Evolutionary conservation across 2,888 invertebrate genomes (phyloP), one percentile per base, ranked within the genome.

Genomic region (Rhopalosiphum nymphaeae): DNA sequence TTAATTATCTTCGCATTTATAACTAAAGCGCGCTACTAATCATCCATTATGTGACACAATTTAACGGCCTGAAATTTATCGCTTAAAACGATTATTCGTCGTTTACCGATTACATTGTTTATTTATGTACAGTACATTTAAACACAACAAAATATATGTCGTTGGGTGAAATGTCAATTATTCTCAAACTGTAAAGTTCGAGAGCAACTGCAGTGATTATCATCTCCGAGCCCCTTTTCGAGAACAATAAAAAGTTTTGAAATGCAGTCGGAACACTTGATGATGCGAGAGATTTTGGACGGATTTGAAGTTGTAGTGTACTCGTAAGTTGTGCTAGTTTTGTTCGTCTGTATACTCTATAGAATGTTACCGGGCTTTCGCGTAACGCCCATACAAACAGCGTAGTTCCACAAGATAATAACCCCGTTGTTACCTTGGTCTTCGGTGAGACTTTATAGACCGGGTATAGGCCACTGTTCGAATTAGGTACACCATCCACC

Each of bases 401-500:
- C 10, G 21, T 25, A 25, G 91, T 26, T 42, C 21, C 16, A 10
- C 21, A 9, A 78, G 36, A 90, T 67, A 67, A 46, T 61, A 67
- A 90, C 46, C 36, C n/a, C 16, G 16, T 4, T 4, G 36, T 36
- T 67, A 67, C 67, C 49, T 49, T 25, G 67, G 90, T n/a, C 5
- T 61, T 46, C n/a, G 36, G 57, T 26, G 46, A 86, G 86, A 57
- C 85, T 86, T 36, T 13, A 49, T 84, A 42, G 13, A 91, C 29
- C 86, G 36, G 42, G n/a, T 3, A 57, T 49, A 84, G 91, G 84
- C 84, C 91, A 56, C 91, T 42, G 57, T 85, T 44, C 46, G 61
- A 86, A 91, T 94, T 57, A 53, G 53, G 53, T 53, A 53, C 53
- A 85, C 61, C 53, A 85, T 49, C 94, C 61, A 85, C 53, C 91